These are phyloP conservation scores for Silurus meridionalis DNA, from an alignment of 2,113 vertebrate species.

Conservation along the genomic window DNA sequence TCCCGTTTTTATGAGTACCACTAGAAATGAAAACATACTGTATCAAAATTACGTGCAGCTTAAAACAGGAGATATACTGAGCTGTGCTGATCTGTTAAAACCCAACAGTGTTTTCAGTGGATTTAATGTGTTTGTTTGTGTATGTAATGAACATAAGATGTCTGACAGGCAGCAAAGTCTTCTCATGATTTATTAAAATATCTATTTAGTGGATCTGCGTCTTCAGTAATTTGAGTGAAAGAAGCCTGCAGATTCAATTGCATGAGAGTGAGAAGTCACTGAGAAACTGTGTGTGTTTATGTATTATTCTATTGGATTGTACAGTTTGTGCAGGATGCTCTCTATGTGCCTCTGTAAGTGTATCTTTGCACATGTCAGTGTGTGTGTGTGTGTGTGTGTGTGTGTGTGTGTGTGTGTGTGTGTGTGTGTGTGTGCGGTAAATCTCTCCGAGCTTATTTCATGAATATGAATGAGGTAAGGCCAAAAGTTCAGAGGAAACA, in stretches of 20 bases:
- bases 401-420: constrained; percentile 21
- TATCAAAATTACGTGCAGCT: too few species aligned
- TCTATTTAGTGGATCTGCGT: constrained; percentile 32
- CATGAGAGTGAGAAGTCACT: background rate
- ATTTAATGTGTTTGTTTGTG: constrained; percentile 15
- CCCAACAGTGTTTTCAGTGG: background rate
- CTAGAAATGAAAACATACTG: background rate
- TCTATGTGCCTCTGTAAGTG: background rate
- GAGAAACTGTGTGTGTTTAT: background rate
- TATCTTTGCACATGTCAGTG: background rate
- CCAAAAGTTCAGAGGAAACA: constrained; percentile 32
- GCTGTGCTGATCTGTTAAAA: background rate
- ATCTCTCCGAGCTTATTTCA: constrained; percentile 31
- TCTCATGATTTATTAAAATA: constrained; percentile 45
- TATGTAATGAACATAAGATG: constrained; percentile 17
- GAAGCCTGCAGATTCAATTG: background rate
- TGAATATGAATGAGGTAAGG: constrained; percentile 40
- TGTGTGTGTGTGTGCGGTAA: constrained; percentile 18
- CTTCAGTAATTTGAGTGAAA: background rate
- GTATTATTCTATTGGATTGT: background rate
- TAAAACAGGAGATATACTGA: background rate
- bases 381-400: background rate
- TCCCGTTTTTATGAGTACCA: background rate
- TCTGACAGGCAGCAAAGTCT: constrained; percentile 43
- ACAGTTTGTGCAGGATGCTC: background rate